Percentiles rank a stretch among this genome's conserved stretches.
Evolutionary conservation across 2,113 vertebrate species (phyloP).

Genomic region (Andinoacara biseriatus): DNA sequence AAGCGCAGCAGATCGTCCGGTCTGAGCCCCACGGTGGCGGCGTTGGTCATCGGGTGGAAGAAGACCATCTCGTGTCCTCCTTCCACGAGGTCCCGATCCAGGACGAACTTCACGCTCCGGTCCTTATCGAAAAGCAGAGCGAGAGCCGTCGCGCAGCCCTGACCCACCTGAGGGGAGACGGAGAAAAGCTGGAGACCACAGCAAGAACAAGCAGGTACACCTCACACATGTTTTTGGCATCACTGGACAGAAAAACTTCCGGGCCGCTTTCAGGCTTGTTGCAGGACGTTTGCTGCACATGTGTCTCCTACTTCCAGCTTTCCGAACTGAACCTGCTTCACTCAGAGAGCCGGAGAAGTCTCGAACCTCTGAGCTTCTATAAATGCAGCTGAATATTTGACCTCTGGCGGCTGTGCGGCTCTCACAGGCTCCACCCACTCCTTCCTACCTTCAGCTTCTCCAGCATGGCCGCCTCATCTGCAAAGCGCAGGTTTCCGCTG

Average conservation of each 20-base stretch:
- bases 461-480: conserved; percentile 88
- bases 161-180: conserved; percentile 76
- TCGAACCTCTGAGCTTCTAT: background rate
- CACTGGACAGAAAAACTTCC: no score
- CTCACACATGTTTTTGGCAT: no score
- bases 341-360: no score
- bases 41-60: conserved; percentile 95
- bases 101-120: conserved; percentile 83
- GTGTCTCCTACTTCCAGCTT: no score
- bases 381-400: background rate
- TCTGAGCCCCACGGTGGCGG: conserved; percentile 88
- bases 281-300: no score
- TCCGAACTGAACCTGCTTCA: no score
- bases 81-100: conserved; percentile 87
- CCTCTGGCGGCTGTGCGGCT: accelerated
- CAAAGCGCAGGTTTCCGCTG: conserved; percentile 90
- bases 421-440: no score
- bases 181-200: background rate
- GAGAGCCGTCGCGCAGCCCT: conserved; percentile 88
- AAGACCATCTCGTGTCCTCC: conserved; percentile 85
- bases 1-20: conserved; percentile 88
- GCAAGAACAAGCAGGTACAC: background rate
- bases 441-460: conserved; percentile 83
- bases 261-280: no score
- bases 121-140: conserved; percentile 88